Evolutionary conservation across 1,140 invertebrate genomes (phyloP), one percentile per base, ranked within the genome.

Genomic region (Phocides pigmalion): DNA sequence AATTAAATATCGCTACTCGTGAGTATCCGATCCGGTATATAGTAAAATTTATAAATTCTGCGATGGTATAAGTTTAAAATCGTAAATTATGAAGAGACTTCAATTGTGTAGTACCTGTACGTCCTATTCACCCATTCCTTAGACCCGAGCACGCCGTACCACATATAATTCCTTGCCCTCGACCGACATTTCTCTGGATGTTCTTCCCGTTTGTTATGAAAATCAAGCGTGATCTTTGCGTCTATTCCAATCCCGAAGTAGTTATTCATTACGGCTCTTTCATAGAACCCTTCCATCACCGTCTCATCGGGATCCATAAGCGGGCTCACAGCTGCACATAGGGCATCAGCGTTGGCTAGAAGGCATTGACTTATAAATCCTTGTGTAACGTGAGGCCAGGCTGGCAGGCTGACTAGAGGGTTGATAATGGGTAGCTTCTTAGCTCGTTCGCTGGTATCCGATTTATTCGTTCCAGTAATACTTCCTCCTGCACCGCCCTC

Each of bases 231-330:
- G 19, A 99, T 99, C 91, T 99, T 99, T 0, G 98, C 98, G 93
- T 99, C 98, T 46, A 99, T 97, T 9, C 98, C 98, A 83, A 99
- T 99, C 0, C 98, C 98, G 91, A 99, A 99, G 88, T 99, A 99
- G 87, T 99, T 99, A 84, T 99, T 99, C 98, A 99, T 99, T 0
- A 99, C 98, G 69, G 97, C 98, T 68, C 96, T 95, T 90, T 99
- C 98, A 72, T 96, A 96, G 87, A 98, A 99, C 2, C 97, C 97
- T 92, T 98, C 97, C 92, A 97, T 87, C 8, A 97, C 93, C 4
- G 97, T 97, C 80, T 98, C 97, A 87, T 98, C 97, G 0, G 96
- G 95, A 89, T 98, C 97, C 95, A 98, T 97, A 9, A 98, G 90
- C 2, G 98, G 98, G 67, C 97, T 98, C 9, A 97, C 97, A 4